Conservation (phyloP, 2,888 invertebrate genomes). For the Nemotelus nigrinus region DNA sequence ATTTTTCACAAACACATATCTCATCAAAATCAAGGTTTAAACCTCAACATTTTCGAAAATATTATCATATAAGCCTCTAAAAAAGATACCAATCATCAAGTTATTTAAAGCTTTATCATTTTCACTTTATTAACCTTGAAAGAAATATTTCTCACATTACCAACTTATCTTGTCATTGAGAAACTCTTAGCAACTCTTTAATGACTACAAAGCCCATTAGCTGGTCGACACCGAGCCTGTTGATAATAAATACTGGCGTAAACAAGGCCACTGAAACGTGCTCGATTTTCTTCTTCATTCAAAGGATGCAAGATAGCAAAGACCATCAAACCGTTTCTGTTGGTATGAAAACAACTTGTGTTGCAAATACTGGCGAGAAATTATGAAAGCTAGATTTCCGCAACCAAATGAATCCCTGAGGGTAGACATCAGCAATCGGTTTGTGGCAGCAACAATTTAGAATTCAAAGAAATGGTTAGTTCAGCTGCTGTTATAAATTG, state of each 20-base stretch:
- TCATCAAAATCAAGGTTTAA: too few species aligned
- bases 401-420: neutral
- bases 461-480: too few species aligned
- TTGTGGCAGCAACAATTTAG: too few species aligned
- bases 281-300: neutral
- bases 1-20: too few species aligned
- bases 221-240: constrained; percentile 34
- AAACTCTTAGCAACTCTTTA: constrained; percentile 38
- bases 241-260: constrained; percentile 27
- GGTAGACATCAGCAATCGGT: neutral
- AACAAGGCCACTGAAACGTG: constrained; percentile 4
- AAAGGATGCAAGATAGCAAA: neutral
- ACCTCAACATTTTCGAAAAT: too few species aligned
- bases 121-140: constrained; percentile 37
- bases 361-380: constrained; percentile 1
- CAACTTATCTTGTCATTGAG: constrained; percentile 40
- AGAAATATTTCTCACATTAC: constrained; percentile 39
- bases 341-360: neutral
- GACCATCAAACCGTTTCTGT: neutral
- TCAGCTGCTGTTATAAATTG: too few species aligned
- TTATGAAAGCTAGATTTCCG: constrained; percentile 34
- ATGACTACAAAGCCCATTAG: constrained; percentile 38
- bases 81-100: constrained; percentile 1
- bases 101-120: constrained; percentile 15
- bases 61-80: neutral